Percentiles rank a stretch among this genome's conserved stretches.
phyloP scores from a whole-genome alignment of 2,113 vertebrate species.

The Ochotona princeps region DNA sequence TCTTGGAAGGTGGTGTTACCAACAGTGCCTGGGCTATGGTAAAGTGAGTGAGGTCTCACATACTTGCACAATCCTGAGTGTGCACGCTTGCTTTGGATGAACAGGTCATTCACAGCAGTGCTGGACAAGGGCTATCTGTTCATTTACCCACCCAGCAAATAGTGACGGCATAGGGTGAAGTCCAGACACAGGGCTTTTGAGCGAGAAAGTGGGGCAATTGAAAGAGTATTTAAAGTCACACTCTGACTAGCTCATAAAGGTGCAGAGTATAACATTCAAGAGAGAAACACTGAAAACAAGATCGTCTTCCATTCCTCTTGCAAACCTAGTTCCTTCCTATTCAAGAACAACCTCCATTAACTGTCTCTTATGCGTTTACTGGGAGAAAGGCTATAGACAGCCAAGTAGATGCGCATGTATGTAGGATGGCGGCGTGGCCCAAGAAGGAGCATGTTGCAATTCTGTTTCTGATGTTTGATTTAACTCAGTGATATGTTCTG shows the following conservation, averaged over 20 bases:
- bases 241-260: background rate
- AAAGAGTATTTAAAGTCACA: background rate
- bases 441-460: background rate
- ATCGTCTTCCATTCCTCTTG: background rate
- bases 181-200: background rate
- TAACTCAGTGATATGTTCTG: background rate
- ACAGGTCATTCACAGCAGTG: background rate
- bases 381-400: background rate
- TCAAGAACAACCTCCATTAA: background rate
- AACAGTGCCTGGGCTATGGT: background rate
- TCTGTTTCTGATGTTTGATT: background rate
- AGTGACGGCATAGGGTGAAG: background rate
- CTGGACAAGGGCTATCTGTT: background rate
- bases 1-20: background rate
- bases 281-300: background rate
- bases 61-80: background rate
- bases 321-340: background rate
- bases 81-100: background rate
- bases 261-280: background rate
- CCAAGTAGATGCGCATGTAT: accelerated
- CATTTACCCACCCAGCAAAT: background rate
- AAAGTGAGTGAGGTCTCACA: background rate
- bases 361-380: background rate
- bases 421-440: background rate
- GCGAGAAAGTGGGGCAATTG: background rate